Evolutionary conservation across 2,888 invertebrate species (phyloP), one percentile per base, ranked within the genome.

Genomic region (Trichacis sp.): DNA sequence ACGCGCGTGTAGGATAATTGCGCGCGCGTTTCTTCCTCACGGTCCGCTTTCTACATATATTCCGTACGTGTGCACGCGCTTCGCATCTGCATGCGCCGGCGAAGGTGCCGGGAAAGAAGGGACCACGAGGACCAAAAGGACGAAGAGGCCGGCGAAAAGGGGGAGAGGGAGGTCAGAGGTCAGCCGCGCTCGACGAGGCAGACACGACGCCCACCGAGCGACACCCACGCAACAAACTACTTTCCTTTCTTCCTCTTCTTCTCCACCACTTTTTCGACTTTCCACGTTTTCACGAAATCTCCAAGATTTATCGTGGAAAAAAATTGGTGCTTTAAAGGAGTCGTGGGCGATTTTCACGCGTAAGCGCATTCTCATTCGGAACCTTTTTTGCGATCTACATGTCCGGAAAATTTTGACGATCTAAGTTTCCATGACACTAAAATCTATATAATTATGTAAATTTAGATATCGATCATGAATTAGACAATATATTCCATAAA

Each of bases 1-100:
- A 83, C 83, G 81, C 81, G 75, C 77, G 79, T 81, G 81, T 81
- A 82, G 82, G 81, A 84, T 84, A 83, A 84, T 84, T 83, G 83
- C 81, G 81, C 79, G 81, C 78, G 79, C 72, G 76, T 74, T 77
- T 78, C 78, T 73, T 72, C 71, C 71, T 66, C 68, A 67, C 71
- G 69, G 69, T 66, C 68, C 64, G 70, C 69, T 72, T 46, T 46
- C 24, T 69, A 72, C 65, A 71, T 63, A 70, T 68, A 63, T 52
- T 69, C 65, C 69, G n/a, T n/a, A 60, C 73, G 73, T 70, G 72
- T 69, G 72, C 74, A 71, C 45, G 19, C 17, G 76, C 73, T 74
- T 77, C 56, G 74, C 75, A 78, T 78, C 79, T 79, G 79, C 78
- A 77, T 76, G 74, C 71, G 71, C 64, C 70, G 69, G 45, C 52